Conservation (phyloP, 1,140 invertebrate species). For the Antheraea pernyi region DNA sequence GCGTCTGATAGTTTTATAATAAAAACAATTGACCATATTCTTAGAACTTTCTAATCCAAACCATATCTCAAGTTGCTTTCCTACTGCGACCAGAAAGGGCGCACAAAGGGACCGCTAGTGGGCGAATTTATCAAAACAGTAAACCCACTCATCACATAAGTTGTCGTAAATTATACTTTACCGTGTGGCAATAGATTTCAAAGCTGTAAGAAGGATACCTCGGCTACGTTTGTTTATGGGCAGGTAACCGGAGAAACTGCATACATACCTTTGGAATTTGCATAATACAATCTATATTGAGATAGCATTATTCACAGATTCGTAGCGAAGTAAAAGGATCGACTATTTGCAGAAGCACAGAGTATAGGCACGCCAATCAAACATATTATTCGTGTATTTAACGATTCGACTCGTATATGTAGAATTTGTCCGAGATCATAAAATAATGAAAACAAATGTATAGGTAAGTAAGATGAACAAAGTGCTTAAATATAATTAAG, state of each 20-base stretch:
- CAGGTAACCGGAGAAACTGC: conserved; percentile 36
- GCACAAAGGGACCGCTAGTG: conserved; percentile 25
- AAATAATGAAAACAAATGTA: too few relatives aligned
- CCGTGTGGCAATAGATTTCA: background rate
- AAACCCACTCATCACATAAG: background rate
- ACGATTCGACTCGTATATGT: too few relatives aligned
- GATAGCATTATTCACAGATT: background rate
- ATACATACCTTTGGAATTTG: conserved; percentile 23
- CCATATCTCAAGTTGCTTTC: background rate
- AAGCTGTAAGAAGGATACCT: background rate
- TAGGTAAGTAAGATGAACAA: too few relatives aligned
- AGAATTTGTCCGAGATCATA: too few relatives aligned
- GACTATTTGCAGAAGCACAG: background rate
- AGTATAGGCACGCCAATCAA: background rate
- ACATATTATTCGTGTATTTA: too few relatives aligned
- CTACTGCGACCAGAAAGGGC: background rate
- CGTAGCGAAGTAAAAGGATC: background rate
- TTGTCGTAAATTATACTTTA: background rate
- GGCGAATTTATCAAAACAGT: conserved; percentile 29
- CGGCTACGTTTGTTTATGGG: background rate
- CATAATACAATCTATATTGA: conserved; percentile 14
- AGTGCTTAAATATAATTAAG: too few relatives aligned
- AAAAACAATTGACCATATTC: background rate
- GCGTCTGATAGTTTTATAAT: background rate
- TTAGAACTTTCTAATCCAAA: background rate